Conservation (phyloP, 2,888 invertebrate genomes). For the Vandiemenella viatica region DNA sequence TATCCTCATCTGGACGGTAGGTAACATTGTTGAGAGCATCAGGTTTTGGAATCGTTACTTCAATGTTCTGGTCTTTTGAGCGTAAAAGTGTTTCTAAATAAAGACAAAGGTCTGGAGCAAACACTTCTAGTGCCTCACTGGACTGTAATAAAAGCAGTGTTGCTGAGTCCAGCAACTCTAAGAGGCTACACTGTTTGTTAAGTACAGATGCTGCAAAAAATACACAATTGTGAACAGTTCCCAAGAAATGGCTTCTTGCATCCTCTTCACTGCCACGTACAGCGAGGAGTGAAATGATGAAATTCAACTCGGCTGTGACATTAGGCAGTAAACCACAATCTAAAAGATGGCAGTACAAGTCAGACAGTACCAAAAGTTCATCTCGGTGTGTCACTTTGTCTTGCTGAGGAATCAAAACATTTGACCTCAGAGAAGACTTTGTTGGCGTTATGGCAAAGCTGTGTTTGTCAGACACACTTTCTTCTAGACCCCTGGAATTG, state of each 20-base stretch:
- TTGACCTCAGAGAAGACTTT: background rate
- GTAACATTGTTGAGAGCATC: conserved; percentile 49
- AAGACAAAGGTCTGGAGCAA: conserved; percentile 38
- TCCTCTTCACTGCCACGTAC: background rate
- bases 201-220: conserved; percentile 59
- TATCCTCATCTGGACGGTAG: conserved; percentile 76
- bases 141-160: conserved; percentile 51
- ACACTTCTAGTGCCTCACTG: conserved; percentile 45
- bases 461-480: background rate
- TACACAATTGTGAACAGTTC: conserved; percentile 45
- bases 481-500: background rate
- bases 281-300: conserved; percentile 2
- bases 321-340: background rate
- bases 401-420: background rate
- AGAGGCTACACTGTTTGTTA: conserved; percentile 37
- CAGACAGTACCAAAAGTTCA: background rate
- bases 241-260: conserved; percentile 9
- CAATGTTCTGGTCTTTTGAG: conserved; percentile 16
- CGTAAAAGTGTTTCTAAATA: conserved; percentile 22
- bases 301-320: background rate
- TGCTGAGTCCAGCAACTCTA: conserved; percentile 44
- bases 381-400: background rate
- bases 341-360: background rate
- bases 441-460: background rate
- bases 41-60: conserved; percentile 19